Evolutionary conservation across 2,888 invertebrate genomes (phyloP).

Genomic region (Spilarctia lutea): DNA sequence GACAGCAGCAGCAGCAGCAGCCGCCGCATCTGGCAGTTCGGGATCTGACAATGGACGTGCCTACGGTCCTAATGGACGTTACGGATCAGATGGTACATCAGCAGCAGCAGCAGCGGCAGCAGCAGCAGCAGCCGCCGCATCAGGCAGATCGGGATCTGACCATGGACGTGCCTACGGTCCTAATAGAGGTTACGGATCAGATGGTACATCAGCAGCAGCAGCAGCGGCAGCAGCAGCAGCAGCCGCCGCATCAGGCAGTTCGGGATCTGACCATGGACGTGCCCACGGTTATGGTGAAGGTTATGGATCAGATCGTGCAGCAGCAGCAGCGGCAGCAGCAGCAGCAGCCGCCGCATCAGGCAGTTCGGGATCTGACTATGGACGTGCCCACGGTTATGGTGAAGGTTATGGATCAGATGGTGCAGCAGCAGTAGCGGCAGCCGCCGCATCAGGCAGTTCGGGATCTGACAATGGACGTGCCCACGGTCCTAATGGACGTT

Average conservation of each 20-base stretch:
- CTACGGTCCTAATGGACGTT: background rate
- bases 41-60: no score
- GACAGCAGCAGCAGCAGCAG: conserved; percentile 4
- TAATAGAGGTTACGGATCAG: background rate
- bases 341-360: no score
- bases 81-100: background rate
- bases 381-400: no score
- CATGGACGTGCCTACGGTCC: no score
- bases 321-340: background rate
- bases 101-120: background rate
- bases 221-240: no score
- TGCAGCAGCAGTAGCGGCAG: background rate
- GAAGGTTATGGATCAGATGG: no score
- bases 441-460: no score
- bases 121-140: no score
- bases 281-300: background rate
- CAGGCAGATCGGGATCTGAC: no score
- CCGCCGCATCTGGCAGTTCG: background rate
- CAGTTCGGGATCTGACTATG: background rate
- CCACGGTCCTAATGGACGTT: background rate
- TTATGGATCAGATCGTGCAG: background rate
- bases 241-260: no score
- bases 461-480: no score
- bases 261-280: no score
- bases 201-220: background rate